Base-by-base conservation (phyloP, 2,113 vertebrate genomes). In the Nerophis lumbriciformis region DNA sequence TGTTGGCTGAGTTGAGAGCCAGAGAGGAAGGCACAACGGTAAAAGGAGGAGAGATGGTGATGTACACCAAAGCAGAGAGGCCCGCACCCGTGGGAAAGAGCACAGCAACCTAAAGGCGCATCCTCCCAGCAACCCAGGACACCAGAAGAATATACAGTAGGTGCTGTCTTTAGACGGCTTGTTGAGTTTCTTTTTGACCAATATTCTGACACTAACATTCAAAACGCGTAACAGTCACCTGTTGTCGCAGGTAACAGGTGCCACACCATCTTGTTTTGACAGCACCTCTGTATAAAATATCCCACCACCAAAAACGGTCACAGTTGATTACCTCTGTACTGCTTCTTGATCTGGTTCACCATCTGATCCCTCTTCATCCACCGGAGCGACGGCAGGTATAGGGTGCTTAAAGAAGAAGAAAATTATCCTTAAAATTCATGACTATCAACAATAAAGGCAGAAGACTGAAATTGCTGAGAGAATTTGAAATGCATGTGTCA, bases 261-360 rank as follows among this genome's bases (percentile, higher is more conserved):
- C 73, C 68, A 71, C 64, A 52, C 51, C 4, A 53, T 76, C 78
- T 68, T 66, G 62, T 70, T 82, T 28, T 78, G 28, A 85, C 75
- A 81, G 79, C 78, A 83, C 66, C 63, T 70, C 68, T 80, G 54
- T 39, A 53, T 4, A 49, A 45, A 21, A 35, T n/a, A 62, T 35
- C 61, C 59, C 68, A 63, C 59, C 69, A 77, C 52, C 65, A 61
- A 70, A 76, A 68, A 14, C 71, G 5, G 2, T 59, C 63, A 57
- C 68, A 14, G 13, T 50, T 14, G 76, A 78, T 93, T 93, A 99
- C 96, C 97, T 97, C 92, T 99, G 95, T 84, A 98, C 97, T 8
- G 96, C 97, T 65, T 99, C 97, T 80, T 96, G 96, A 60, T 99
- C 96, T 0, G 96, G 97, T 80, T 99, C 97, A 72, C 96, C 95